Conservation (phyloP, 2,797 vertebrate species). For the Tauraco hartlaubi region DNA sequence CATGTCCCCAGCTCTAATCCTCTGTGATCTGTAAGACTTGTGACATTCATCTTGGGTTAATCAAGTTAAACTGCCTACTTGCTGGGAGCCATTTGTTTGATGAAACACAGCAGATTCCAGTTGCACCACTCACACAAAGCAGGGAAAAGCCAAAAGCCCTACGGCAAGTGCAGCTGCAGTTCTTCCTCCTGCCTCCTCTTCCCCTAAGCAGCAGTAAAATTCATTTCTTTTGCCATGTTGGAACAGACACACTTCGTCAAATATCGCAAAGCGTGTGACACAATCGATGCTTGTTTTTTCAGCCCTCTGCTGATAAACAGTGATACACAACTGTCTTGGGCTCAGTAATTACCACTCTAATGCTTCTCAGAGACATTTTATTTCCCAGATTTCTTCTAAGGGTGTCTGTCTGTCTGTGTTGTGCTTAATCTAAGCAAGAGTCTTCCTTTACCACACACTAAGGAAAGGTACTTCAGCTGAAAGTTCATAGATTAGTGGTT, state of each 20-base stretch:
- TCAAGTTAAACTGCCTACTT: slow-evolving; percentile 61
- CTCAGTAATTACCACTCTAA: neutral
- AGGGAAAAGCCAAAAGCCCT: slow-evolving; percentile 10
- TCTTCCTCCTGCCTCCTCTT: neutral
- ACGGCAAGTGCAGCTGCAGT: neutral
- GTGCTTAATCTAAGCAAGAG: neutral
- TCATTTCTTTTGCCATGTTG: neutral
- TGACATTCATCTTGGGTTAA: slow-evolving; percentile 65
- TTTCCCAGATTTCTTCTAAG: neutral
- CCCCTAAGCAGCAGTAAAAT: neutral
- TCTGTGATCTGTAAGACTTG: slow-evolving; percentile 25
- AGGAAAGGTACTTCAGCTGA: neutral
- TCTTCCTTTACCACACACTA: neutral
- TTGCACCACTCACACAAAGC: neutral
- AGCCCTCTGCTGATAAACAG: slow-evolving; percentile 19
- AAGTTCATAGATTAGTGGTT: neutral
- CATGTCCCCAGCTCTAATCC: slow-evolving; percentile 9
- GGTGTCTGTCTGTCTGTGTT: neutral
- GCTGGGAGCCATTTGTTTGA: slow-evolving; percentile 64
- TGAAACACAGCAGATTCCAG: slow-evolving; percentile 54
- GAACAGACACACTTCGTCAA: neutral
- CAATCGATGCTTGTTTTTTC: neutral
- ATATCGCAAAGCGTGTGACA: neutral
- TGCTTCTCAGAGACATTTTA: neutral
- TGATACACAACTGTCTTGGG: neutral